phyloP scores from a whole-genome alignment of 2,113 vertebrate genomes.

The Misgurnus mizolepis region DNA sequence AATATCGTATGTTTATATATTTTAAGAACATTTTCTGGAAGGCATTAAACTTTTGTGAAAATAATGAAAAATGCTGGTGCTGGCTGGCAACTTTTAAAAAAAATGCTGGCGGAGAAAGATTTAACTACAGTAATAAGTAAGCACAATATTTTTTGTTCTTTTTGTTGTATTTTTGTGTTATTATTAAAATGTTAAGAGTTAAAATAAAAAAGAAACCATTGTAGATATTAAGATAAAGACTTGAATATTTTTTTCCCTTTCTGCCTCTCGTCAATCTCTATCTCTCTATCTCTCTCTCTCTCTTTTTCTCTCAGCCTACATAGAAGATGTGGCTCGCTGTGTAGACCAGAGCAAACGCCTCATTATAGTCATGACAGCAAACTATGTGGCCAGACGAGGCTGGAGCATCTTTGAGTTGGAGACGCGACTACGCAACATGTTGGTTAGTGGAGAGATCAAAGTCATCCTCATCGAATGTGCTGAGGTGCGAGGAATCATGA shows the following conservation, averaged over 20 bases:
- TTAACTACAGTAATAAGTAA: no score
- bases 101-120: no score
- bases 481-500: constrained; percentile 94
- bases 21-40: no score
- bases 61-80: no score
- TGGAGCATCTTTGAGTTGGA: constrained; percentile 99
- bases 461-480: constrained; percentile 97
- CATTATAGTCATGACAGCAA: constrained; percentile 98
- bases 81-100: no score
- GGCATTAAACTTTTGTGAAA: no score
- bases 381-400: constrained; percentile 92
- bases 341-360: constrained; percentile 98
- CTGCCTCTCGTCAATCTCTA: no score
- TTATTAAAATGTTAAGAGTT: background rate
- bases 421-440: constrained; percentile 94
- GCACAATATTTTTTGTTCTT: no score
- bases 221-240: background rate
- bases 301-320: constrained; percentile 80
- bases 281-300: no score
- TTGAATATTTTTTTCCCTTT: no score
- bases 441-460: constrained; percentile 95
- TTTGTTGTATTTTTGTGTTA: no score
- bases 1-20: no score
- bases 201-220: background rate
- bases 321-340: constrained; percentile 96